These are phyloP conservation scores for Desmodus rotundus DNA, from an alignment of 2,113 vertebrate species.

Conservation along the genomic window DNA sequence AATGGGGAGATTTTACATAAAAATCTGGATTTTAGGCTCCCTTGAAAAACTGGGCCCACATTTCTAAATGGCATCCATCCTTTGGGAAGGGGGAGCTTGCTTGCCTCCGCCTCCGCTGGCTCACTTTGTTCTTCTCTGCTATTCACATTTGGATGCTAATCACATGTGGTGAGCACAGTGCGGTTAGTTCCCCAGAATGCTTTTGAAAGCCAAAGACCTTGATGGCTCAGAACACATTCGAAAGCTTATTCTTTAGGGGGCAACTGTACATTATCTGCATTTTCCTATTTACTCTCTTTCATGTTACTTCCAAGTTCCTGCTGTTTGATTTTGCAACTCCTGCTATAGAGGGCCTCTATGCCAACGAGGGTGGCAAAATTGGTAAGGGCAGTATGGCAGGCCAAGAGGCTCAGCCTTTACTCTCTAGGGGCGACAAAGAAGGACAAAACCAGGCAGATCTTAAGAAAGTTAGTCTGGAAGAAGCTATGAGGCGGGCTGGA, in stretches of 20 bases:
- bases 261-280: not conserved
- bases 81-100: not conserved
- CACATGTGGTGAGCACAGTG: slow-evolving; percentile 24
- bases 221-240: not conserved
- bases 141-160: slow-evolving; percentile 57
- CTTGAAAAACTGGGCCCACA: not conserved
- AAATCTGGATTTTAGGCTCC: not conserved
- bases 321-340: slow-evolving; percentile 3
- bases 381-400: not conserved
- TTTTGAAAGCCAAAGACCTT: slow-evolving; percentile 19
- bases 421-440: not conserved
- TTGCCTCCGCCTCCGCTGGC: not conserved
- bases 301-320: not conserved
- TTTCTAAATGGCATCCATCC: not conserved
- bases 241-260: slow-evolving; percentile 13
- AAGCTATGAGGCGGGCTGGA: not conserved
- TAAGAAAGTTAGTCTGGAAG: slow-evolving; percentile 10
- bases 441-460: not conserved
- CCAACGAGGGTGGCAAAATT: not conserved
- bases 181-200: slow-evolving; percentile 13
- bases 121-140: not conserved
- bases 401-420: not conserved
- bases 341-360: not conserved
- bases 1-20: not conserved
- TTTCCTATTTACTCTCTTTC: not conserved